Evolutionary conservation across 2,113 vertebrate species (phyloP).

Genomic region (Rhinoderma darwinii): DNA sequence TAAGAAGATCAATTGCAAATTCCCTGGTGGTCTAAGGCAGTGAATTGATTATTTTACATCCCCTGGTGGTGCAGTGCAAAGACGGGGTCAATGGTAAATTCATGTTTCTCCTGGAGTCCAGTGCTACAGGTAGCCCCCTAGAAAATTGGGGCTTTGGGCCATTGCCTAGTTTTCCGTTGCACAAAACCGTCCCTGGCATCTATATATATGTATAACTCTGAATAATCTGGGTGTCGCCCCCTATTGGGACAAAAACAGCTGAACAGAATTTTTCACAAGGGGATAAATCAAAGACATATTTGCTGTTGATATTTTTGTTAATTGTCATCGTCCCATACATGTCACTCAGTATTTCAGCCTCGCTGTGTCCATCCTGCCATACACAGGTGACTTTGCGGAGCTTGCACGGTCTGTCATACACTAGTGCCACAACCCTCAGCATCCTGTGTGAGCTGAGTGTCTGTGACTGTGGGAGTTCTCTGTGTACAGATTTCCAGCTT

Average conservation of each 20-base stretch:
- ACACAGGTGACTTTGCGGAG: conserved; percentile 7
- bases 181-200: no score
- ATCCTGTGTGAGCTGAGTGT: background rate
- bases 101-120: background rate
- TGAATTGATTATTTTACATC: background rate
- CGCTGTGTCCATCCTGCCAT: background rate
- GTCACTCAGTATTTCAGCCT: background rate
- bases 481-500: conserved; percentile 8
- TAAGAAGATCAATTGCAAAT: background rate
- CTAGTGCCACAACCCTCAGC: background rate
- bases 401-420: background rate
- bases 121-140: background rate
- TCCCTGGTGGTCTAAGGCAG: no score
- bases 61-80: background rate
- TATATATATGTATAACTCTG: no score
- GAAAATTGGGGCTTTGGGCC: background rate
- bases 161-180: background rate
- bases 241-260: no score
- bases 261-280: no score
- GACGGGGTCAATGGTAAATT: background rate
- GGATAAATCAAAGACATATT: no score
- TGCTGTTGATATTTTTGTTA: no score
- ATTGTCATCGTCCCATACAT: no score
- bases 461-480: background rate
- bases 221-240: no score